Percentiles rank a stretch among this genome's conserved stretches.
Conservation (phyloP, 2,797 vertebrate species). For the Saguinus oedipus region DNA sequence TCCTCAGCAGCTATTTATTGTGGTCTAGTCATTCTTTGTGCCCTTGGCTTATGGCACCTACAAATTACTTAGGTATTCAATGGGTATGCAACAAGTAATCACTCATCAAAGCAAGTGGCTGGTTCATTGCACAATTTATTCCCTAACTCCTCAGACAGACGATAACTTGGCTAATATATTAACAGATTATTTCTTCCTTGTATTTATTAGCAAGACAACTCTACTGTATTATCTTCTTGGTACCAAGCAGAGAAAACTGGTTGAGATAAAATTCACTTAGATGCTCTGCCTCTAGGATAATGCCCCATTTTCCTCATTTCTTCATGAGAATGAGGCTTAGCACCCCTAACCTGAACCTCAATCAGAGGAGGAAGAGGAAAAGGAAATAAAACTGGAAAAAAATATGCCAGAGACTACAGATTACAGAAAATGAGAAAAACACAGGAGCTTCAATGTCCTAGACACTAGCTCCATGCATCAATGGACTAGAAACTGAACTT, state of each 20-base stretch:
- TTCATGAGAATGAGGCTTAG: not conserved
- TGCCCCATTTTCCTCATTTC: not conserved
- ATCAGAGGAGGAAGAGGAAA: not conserved
- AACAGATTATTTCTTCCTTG: not conserved
- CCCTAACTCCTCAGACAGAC: not conserved
- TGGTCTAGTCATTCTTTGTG: not conserved
- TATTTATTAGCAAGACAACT: not conserved
- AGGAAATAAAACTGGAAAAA: not conserved
- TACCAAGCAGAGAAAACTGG: not conserved
- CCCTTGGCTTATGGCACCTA: not conserved
- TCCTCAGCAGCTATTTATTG: not conserved
- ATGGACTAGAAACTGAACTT: not conserved
- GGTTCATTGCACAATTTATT: not conserved
- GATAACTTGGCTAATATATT: not conserved
- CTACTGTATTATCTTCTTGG: not conserved
- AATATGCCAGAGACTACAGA: not conserved
- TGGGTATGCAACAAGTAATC: constrained; percentile 6
- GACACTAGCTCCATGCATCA: not conserved
- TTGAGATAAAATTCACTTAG: not conserved
- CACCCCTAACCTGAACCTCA: not conserved
- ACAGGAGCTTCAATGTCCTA: not conserved
- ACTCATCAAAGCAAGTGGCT: constrained; percentile 12
- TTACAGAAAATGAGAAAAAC: not conserved
- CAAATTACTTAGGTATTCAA: not conserved
- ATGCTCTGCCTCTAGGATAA: not conserved